A percentile compares a stretch with the other conserved stretches of the same genome.
phyloP scores from a whole-genome alignment of 2,888 invertebrate species.

The Andrena bucephala region DNA sequence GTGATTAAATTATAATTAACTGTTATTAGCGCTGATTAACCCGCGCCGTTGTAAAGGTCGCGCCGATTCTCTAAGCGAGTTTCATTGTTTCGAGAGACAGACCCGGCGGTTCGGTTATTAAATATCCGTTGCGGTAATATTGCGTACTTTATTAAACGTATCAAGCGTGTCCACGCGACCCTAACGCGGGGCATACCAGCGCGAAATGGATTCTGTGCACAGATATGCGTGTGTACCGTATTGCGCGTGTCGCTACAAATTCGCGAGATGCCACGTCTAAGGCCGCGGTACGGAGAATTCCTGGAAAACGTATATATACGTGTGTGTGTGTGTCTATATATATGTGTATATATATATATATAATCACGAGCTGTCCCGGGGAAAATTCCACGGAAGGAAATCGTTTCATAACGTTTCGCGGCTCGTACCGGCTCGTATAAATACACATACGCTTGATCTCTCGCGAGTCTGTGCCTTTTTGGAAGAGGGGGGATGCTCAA shows the following conservation, averaged over 20 bases:
- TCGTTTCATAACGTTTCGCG: slow-evolving; percentile 53
- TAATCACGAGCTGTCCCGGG: slow-evolving; percentile 29
- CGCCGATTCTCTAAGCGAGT: slow-evolving; percentile 12
- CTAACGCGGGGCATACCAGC: slow-evolving; percentile 16
- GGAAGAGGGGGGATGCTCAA: background rate
- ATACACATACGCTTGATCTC: slow-evolving; percentile 11
- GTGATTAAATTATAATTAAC: slow-evolving; percentile 21
- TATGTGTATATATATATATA: too few species aligned
- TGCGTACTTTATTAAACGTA: slow-evolving; percentile 29
- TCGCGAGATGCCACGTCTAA: slow-evolving; percentile 48
- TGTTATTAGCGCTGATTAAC: slow-evolving; percentile 5
- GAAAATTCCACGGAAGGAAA: slow-evolving; percentile 59
- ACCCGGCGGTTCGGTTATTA: slow-evolving; percentile 4
- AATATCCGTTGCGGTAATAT: slow-evolving; percentile 13
- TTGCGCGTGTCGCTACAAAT: slow-evolving; percentile 59
- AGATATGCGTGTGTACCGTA: slow-evolving; percentile 38
- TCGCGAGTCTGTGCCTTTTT: background rate
- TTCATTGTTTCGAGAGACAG: slow-evolving; percentile 26
- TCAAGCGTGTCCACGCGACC: slow-evolving; percentile 25
- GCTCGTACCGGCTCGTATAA: slow-evolving; percentile 15
- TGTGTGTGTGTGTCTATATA: slow-evolving; percentile 20
- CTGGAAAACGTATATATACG: slow-evolving; percentile 40
- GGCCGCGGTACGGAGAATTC: slow-evolving; percentile 48
- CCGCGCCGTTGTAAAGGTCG: background rate
- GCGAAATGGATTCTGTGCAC: slow-evolving; percentile 16